Percentiles rank a stretch among this genome's conserved stretches.
Evolutionary conservation across 2,113 vertebrate genomes (phyloP).

Genomic region (Anseranas semipalmata): DNA sequence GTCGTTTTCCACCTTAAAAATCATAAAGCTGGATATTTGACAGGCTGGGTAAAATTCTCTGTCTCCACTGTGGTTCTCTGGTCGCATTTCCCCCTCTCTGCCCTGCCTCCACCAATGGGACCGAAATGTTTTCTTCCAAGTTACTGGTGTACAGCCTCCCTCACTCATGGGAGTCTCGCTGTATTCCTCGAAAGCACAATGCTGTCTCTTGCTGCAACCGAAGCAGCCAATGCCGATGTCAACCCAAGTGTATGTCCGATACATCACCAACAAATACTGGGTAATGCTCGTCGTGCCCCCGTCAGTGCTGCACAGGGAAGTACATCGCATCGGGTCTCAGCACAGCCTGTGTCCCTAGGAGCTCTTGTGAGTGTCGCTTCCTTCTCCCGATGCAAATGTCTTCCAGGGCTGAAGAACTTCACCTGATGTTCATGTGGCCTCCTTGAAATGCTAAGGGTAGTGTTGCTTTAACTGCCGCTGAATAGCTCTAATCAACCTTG

Average conservation of each 20-base stretch:
- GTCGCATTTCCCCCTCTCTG: neutral
- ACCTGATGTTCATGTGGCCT: neutral
- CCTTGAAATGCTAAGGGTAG: neutral
- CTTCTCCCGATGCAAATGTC: neutral
- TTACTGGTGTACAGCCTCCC: rapidly evolving
- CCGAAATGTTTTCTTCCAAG: neutral
- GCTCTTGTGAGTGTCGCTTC: neutral
- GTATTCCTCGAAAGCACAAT: neutral
- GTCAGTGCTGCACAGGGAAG: neutral
- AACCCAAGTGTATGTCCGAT: neutral
- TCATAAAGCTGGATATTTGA: neutral
- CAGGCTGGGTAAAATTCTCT: neutral
- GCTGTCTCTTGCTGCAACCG: neutral
- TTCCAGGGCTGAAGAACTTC: neutral
- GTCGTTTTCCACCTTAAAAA: neutral
- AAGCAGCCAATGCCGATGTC: neutral
- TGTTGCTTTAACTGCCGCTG: neutral
- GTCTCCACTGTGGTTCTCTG: neutral
- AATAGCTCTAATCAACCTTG: neutral
- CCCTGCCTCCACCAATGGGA: neutral
- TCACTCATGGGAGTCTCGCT: neutral
- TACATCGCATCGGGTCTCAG: neutral
- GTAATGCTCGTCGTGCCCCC: neutral
- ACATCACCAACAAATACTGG: neutral
- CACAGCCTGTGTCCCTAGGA: neutral